A percentile compares a stretch with the other conserved stretches of the same genome.
phyloP scores from a whole-genome alignment of 2,888 invertebrate genomes.

The Cenopis cana region DNA sequence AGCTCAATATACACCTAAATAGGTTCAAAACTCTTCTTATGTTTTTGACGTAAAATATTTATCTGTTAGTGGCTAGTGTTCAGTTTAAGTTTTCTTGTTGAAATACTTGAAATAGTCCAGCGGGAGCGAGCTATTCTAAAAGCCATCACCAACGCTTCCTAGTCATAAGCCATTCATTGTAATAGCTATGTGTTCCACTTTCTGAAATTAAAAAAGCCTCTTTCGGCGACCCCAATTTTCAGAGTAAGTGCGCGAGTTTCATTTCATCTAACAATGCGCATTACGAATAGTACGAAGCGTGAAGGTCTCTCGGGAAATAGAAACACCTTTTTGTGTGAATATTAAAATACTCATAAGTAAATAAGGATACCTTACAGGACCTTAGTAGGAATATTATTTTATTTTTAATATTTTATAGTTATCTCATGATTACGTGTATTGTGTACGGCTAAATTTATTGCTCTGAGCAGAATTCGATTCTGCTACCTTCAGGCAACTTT shows the following conservation, averaged over 20 bases:
- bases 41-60: not conserved
- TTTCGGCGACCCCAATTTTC: conserved; percentile 36
- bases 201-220: conserved; percentile 43
- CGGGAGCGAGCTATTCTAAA: conserved; percentile 13
- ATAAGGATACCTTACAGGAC: no score
- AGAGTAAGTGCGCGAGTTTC: conserved; percentile 35
- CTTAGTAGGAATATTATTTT: no score
- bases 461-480: no score
- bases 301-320: not conserved
- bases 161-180: conserved; percentile 33
- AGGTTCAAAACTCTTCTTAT: not conserved
- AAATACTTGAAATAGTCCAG: not conserved
- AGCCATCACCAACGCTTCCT: conserved; percentile 22
- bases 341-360: not conserved
- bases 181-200: conserved; percentile 42
- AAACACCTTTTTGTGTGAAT: conserved; percentile 1
- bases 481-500: no score
- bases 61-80: not conserved
- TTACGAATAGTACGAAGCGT: conserved; percentile 22
- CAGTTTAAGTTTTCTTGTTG: not conserved
- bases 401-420: not conserved
- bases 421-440: not conserved
- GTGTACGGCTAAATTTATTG: not conserved
- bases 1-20: no score
- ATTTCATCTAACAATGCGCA: conserved; percentile 32